A percentile compares a stretch with the other conserved stretches of the same genome.
These are phyloP conservation scores for Molossus molossus DNA, from an alignment of 2,797 vertebrate genomes.

Conservation along the genomic window DNA sequence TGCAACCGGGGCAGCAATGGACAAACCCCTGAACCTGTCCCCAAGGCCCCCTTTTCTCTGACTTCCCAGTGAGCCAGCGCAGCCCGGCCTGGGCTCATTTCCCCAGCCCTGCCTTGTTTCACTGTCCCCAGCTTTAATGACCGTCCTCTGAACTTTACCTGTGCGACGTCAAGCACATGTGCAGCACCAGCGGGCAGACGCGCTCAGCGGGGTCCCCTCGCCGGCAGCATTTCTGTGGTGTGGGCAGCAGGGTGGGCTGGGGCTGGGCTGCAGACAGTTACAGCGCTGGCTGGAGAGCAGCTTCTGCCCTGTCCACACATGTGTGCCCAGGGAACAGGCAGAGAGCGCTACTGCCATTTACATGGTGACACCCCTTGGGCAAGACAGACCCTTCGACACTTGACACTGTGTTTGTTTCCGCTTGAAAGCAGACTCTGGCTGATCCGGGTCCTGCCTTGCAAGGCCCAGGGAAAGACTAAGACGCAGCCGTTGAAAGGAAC, in stretches of 20 bases:
- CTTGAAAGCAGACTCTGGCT: neutral
- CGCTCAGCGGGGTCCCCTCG: too few species aligned
- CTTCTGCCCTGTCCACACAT: accelerated
- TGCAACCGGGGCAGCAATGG: too few species aligned
- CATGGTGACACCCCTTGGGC: neutral
- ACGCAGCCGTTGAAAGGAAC: neutral
- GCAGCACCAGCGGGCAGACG: too few species aligned
- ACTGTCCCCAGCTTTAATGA: too few species aligned
- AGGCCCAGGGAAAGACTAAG: neutral
- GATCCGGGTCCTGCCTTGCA: neutral
- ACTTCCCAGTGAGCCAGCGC: too few species aligned
- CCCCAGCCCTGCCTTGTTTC: too few species aligned
- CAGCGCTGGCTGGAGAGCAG: accelerated
- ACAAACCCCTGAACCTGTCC: too few species aligned
- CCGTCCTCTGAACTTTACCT: too few species aligned
- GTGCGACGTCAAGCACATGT: too few species aligned
- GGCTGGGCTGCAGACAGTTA: too few species aligned
- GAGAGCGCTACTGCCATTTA: accelerated
- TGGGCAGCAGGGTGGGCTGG: neutral
- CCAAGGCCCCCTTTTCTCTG: too few species aligned
- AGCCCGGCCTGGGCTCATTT: too few species aligned
- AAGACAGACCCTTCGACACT: neutral
- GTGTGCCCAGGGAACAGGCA: accelerated
- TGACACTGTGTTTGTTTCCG: neutral
- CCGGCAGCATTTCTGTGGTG: accelerated